A percentile compares a stretch with the other conserved stretches of the same genome.
Conservation (phyloP, 92 coral and sea anemone species). For the Palythoa heliodiscus region DNA sequence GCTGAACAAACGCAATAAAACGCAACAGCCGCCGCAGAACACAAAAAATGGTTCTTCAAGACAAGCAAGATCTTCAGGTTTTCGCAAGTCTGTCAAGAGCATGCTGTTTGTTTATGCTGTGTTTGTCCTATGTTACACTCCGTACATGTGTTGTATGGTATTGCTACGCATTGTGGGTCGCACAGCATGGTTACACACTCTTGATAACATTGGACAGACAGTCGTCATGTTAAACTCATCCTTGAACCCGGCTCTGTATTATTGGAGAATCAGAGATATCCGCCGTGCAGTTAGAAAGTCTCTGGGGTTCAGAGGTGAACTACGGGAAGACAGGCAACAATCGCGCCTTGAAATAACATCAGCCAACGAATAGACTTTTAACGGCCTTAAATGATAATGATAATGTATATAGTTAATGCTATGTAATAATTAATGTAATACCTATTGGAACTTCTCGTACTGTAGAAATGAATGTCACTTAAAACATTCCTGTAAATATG, state of each 20-base stretch:
- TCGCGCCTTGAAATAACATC: slow-evolving; percentile 8
- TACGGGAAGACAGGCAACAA: not conserved
- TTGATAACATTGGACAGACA: slow-evolving; percentile 34
- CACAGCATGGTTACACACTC: slow-evolving; percentile 8
- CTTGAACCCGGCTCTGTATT: slow-evolving; percentile 34
- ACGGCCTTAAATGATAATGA: not conserved
- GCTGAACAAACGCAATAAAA: not conserved
- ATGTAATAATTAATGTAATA: too few relatives aligned
- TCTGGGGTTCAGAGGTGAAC: not conserved
- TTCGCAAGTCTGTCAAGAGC: slow-evolving; percentile 32
- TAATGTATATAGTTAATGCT: too few relatives aligned
- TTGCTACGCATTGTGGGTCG: slow-evolving; percentile 24
- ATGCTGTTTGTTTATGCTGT: slow-evolving; percentile 23
- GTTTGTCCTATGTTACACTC: slow-evolving; percentile 34
- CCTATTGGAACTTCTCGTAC: too few relatives aligned
- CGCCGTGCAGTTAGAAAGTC: slow-evolving; percentile 35
- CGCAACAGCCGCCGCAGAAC: not conserved
- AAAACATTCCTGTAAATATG: too few relatives aligned
- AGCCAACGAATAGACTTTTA: not conserved
- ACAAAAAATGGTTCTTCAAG: not conserved
- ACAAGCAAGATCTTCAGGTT: slow-evolving; percentile 4
- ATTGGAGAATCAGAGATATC: slow-evolving; percentile 34
- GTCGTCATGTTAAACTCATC: slow-evolving; percentile 40
- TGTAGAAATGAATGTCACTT: too few relatives aligned
- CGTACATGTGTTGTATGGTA: slow-evolving; percentile 28